A percentile compares a stretch with the other conserved stretches of the same genome.
Conservation (phyloP, 2,888 invertebrate genomes). For the Strigamia maritima region DNA sequence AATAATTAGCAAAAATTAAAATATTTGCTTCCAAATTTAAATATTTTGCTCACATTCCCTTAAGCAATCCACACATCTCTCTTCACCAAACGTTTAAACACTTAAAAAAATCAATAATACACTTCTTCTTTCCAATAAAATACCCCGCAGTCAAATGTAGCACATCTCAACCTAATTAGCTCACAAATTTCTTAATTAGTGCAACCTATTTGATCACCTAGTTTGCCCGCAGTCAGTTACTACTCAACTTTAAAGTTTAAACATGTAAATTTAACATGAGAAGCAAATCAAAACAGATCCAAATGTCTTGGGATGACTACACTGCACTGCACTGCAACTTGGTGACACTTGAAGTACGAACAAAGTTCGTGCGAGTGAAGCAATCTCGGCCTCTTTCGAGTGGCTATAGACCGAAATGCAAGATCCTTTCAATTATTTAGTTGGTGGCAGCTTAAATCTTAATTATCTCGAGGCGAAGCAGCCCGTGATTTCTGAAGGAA, state of each 20-base stretch:
- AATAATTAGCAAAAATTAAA: no score
- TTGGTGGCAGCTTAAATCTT: slow-evolving; percentile 4
- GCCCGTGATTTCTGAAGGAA: background rate
- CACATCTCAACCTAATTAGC: background rate
- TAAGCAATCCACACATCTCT: background rate
- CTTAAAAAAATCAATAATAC: background rate
- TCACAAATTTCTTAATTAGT: background rate
- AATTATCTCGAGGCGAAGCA: background rate
- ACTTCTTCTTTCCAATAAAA: background rate
- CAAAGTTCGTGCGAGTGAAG: background rate
- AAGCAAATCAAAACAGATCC: background rate
- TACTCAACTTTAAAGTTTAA: background rate
- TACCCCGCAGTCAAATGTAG: background rate
- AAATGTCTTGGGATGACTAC: background rate
- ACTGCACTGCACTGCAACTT: background rate
- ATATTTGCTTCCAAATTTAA: no score
- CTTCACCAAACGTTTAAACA: background rate
- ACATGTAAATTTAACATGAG: background rate
- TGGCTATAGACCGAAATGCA: background rate
- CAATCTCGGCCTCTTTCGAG: background rate
- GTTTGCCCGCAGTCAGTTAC: background rate
- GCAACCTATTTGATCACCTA: background rate
- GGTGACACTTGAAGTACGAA: background rate
- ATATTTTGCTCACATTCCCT: no score
- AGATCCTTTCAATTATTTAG: slow-evolving; percentile 4